Percentiles rank a stretch among this genome's conserved stretches.
These are phyloP conservation scores for Dendrocopos noguchii DNA, from an alignment of 2,113 vertebrate species.

Conservation along the genomic window DNA sequence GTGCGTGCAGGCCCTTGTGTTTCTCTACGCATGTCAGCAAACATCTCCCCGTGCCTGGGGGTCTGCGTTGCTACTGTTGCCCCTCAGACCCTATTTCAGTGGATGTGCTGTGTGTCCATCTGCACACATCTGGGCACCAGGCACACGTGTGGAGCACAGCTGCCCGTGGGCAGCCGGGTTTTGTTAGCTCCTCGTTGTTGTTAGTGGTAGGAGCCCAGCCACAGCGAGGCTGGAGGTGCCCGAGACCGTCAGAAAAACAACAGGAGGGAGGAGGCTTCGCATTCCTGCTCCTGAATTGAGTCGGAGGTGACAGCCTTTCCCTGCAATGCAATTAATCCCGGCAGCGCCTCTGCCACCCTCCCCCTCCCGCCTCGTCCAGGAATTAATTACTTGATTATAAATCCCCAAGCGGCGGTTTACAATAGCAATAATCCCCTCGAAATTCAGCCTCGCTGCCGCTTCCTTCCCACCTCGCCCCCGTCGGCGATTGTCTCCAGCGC, in stretches of 20 bases:
- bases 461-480: not conserved
- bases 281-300: slow-evolving; percentile 44
- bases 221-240: not conserved
- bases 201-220: not conserved
- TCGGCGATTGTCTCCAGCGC: not conserved
- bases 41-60: rapidly evolving
- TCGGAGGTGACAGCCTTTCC: slow-evolving; percentile 59
- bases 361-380: slow-evolving; percentile 58
- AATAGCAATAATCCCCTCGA: slow-evolving; percentile 67
- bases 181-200: slow-evolving; percentile 17
- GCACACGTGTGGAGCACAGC: not conserved
- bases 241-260: slow-evolving; percentile 24
- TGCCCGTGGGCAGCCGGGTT: not conserved
- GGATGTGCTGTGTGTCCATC: not conserved
- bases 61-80: not conserved
- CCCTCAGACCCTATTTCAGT: not conserved
- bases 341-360: slow-evolving; percentile 45
- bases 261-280: not conserved
- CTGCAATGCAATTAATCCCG: slow-evolving; percentile 56
- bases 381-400: slow-evolving; percentile 76
- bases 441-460: slow-evolving; percentile 22
- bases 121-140: not conserved
- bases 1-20: not conserved
- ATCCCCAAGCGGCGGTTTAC: slow-evolving; percentile 49
- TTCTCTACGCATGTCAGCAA: rapidly evolving